Evolutionary conservation across 2,113 vertebrate species (phyloP).

Genomic region (Amazona guildingii): DNA sequence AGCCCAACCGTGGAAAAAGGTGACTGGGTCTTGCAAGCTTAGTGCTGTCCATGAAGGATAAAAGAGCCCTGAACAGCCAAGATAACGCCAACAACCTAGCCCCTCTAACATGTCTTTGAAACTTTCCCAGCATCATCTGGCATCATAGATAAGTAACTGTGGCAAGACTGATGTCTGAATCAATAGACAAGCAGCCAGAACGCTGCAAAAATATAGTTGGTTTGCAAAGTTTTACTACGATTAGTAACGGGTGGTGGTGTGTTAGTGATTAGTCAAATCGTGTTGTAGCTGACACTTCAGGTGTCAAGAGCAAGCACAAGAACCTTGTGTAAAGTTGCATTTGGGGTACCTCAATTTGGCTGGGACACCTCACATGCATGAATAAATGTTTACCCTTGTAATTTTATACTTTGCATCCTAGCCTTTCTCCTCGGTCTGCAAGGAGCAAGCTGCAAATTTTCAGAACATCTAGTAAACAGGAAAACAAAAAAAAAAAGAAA

Average conservation of each 20-base stretch:
- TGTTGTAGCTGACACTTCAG: background rate
- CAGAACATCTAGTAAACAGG: background rate
- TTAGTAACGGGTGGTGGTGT: background rate
- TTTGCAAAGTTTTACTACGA: background rate
- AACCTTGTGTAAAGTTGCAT: background rate
- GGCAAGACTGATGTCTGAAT: background rate
- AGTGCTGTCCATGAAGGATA: background rate
- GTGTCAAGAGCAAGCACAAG: background rate
- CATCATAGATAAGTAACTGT: background rate
- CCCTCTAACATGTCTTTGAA: background rate
- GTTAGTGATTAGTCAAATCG: background rate
- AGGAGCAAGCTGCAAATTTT: background rate
- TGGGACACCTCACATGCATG: background rate
- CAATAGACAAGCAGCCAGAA: background rate
- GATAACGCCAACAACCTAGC: background rate
- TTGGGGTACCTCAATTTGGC: background rate
- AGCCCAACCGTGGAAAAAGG: background rate
- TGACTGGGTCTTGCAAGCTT: background rate
- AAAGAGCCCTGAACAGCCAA: background rate
- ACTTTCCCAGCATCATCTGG: background rate
- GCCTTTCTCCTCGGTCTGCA: background rate
- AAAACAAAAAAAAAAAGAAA: background rate
- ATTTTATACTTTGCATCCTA: background rate
- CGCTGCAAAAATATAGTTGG: background rate
- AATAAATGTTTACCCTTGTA: background rate